Evolutionary conservation across 2,113 vertebrate species (phyloP).

Genomic region (Camelus bactrianus): DNA sequence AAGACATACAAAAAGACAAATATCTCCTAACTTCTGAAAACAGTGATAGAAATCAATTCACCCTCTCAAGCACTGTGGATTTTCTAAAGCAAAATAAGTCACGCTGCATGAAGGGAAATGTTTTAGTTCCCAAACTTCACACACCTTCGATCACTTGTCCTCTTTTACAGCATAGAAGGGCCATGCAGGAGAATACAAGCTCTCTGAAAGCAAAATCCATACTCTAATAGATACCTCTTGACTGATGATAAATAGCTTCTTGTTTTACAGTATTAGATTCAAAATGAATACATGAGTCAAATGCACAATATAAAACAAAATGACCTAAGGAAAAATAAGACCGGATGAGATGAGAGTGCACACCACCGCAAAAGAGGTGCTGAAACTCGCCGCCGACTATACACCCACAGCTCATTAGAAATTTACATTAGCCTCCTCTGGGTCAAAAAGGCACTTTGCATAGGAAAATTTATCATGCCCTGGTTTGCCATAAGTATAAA

Average conservation of each 20-base stretch:
- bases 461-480: constrained; percentile 59
- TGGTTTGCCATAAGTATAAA: constrained; percentile 59
- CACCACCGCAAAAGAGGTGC: neutral
- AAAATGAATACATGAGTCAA: neutral
- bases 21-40: neutral
- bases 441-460: constrained; percentile 62
- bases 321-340: neutral
- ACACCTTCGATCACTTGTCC: fast-evolving
- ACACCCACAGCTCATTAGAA: constrained; percentile 48
- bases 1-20: neutral
- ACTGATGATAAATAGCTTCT: neutral
- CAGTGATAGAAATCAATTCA: neutral
- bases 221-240: neutral
- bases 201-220: constrained; percentile 21
- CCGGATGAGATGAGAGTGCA: too few species aligned
- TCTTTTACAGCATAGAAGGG: neutral
- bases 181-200: neutral
- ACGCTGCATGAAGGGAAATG: neutral
- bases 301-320: neutral
- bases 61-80: neutral
- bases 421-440: constrained; percentile 51
- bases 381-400: neutral
- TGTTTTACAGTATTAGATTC: neutral
- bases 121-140: neutral
- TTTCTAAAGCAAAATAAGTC: neutral